Evolutionary conservation across 2,113 vertebrate genomes (phyloP).

Genomic region (Antennarius striatus): DNA sequence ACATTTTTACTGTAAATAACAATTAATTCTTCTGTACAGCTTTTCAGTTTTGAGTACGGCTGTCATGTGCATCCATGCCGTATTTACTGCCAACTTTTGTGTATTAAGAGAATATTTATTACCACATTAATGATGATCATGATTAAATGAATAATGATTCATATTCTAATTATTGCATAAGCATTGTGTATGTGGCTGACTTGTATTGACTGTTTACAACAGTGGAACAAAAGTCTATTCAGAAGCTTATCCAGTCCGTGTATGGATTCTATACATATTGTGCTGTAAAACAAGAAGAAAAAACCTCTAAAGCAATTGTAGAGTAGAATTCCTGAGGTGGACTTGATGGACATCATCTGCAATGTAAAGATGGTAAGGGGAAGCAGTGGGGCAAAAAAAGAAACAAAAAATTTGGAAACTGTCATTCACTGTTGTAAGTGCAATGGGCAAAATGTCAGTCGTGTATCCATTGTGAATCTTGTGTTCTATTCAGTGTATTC

Average conservation of each 20-base stretch:
- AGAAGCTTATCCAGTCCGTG: conserved; percentile 74
- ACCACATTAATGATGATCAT: conserved; percentile 72
- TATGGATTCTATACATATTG: conserved; percentile 80
- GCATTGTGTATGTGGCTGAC: conserved; percentile 76
- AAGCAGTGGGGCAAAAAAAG: conserved; percentile 46
- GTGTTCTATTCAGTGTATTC: conserved; percentile 95
- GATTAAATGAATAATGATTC: conserved; percentile 64
- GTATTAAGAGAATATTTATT: conserved; percentile 80
- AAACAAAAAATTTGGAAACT: conserved; percentile 74
- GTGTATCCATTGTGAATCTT: conserved; percentile 94
- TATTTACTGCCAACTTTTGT: conserved; percentile 85
- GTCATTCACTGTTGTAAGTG: conserved; percentile 89
- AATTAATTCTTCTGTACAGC: conserved; percentile 84
- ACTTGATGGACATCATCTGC: conserved; percentile 70
- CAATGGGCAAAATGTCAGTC: conserved; percentile 90
- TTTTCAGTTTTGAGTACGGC: conserved; percentile 81
- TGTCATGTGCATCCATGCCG: conserved; percentile 81
- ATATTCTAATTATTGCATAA: conserved; percentile 73
- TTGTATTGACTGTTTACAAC: conserved; percentile 80
- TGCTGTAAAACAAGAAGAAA: conserved; percentile 68
- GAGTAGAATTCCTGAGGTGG: conserved; percentile 65
- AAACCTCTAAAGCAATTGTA: conserved; percentile 62
- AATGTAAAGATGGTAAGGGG: conserved; percentile 46
- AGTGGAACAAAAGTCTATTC: conserved; percentile 72
- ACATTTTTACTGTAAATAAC: conserved; percentile 90